Percentiles rank a stretch among this genome's conserved stretches.
Evolutionary conservation across 1,140 invertebrate species (phyloP).

Genomic region (Drosophila parabipectinata): DNA sequence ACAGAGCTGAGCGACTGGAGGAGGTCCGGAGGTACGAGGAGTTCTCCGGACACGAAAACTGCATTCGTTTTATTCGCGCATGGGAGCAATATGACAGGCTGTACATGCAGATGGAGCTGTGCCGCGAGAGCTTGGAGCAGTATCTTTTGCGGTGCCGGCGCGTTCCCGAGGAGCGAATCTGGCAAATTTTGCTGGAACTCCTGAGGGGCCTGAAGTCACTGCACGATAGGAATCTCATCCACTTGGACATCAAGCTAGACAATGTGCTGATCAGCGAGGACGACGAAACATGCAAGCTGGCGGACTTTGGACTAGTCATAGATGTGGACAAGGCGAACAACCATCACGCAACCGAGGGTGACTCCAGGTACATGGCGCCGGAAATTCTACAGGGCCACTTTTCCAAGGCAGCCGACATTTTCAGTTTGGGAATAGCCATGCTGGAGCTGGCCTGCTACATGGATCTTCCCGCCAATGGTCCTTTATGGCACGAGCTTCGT

Average conservation of each 20-base stretch:
- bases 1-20: slow-evolving; percentile 87
- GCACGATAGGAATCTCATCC: slow-evolving; percentile 88
- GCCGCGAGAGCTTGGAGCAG: slow-evolving; percentile 85
- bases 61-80: slow-evolving; percentile 88
- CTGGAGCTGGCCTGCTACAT: slow-evolving; percentile 90
- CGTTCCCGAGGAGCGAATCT: slow-evolving; percentile 84
- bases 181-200: slow-evolving; percentile 79
- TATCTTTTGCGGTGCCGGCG: slow-evolving; percentile 83
- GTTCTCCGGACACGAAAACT: slow-evolving; percentile 88
- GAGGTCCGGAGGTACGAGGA: slow-evolving; percentile 90
- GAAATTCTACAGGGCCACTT: slow-evolving; percentile 89
- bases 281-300: slow-evolving; percentile 88
- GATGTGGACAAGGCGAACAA: slow-evolving; percentile 85
- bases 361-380: slow-evolving; percentile 90
- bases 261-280: slow-evolving; percentile 89
- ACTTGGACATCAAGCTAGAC: slow-evolving; percentile 91
- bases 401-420: slow-evolving; percentile 87
- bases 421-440: slow-evolving; percentile 90
- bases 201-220: slow-evolving; percentile 87
- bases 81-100: slow-evolving; percentile 90
- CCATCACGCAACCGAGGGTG: slow-evolving; percentile 88
- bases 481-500: slow-evolving; percentile 89
- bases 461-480: slow-evolving; percentile 88
- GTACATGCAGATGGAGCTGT: slow-evolving; percentile 91
- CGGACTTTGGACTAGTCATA: slow-evolving; percentile 90